Percentiles rank a stretch among this genome's conserved stretches.
phyloP scores from a whole-genome alignment of 2,113 vertebrate species.

The Menura novaehollandiae region DNA sequence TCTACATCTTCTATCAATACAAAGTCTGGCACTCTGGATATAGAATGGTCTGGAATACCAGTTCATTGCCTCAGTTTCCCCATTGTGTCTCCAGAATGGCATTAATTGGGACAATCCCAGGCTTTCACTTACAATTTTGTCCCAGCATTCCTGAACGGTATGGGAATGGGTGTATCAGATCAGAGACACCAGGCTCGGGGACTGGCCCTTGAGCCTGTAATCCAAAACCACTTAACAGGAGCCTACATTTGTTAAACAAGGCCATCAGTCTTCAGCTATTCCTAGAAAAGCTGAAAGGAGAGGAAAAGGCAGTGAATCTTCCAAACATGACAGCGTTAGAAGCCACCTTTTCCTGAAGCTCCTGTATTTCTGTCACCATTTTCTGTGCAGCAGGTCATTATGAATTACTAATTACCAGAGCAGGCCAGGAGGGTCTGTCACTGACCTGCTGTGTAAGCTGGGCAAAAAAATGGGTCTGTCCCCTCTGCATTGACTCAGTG shows the following conservation, averaged over 20 bases:
- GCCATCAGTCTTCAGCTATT: neutral
- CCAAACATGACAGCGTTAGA: neutral
- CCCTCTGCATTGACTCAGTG: neutral
- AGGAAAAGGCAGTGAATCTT: neutral
- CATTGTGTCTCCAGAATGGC: neutral
- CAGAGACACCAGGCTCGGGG: neutral
- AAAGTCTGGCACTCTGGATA: neutral
- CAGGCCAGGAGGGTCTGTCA: neutral
- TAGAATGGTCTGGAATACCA: neutral
- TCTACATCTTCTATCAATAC: neutral
- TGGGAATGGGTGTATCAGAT: neutral
- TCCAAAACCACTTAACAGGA: neutral
- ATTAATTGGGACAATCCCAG: neutral
- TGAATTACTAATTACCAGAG: slow-evolving; percentile 10
- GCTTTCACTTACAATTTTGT: neutral
- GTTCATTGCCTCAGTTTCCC: neutral
- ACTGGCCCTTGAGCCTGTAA: neutral
- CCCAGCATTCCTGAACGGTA: neutral
- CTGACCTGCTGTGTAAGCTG: slow-evolving; percentile 6
- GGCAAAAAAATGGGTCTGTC: neutral
- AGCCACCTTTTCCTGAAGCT: neutral
- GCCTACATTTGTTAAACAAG: neutral
- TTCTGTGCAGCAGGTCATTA: neutral
- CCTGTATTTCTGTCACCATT: neutral
- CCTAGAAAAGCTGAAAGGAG: neutral